These are phyloP conservation scores for Scolopax bukidnonensis DNA, from an alignment of 2,797 vertebrate genomes.

Conservation along the genomic window DNA sequence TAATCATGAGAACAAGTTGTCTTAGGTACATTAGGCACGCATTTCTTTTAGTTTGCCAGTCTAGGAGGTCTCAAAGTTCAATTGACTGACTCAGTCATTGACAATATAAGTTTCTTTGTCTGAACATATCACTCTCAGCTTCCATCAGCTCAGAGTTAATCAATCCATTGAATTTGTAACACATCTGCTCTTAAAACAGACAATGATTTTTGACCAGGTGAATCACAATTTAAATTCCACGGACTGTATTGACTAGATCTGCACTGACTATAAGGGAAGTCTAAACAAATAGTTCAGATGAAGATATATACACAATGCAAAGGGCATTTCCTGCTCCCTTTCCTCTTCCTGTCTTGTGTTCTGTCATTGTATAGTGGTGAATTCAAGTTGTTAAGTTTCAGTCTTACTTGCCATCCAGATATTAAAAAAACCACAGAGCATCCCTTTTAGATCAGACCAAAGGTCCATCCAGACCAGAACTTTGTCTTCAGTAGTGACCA, in stretches of 20 bases:
- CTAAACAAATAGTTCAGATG: neutral
- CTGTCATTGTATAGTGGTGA: neutral
- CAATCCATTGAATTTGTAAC: neutral
- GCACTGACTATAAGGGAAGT: neutral
- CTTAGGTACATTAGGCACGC: neutral
- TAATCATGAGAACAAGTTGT: neutral
- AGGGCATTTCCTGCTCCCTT: neutral
- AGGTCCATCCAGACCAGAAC: neutral
- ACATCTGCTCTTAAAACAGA: conserved; percentile 21
- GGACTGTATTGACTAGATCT: neutral
- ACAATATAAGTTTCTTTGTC: neutral
- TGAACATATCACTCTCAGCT: neutral
- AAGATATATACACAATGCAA: neutral
- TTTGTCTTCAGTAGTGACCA: neutral
- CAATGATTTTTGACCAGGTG: conserved; percentile 17
- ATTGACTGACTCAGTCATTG: conserved; percentile 28
- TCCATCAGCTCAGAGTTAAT: conserved; percentile 6
- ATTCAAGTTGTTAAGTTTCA: neutral
- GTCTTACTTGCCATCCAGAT: neutral
- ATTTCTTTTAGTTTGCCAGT: conserved; percentile 21
- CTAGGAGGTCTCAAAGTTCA: conserved; percentile 38
- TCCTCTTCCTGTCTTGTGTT: rapidly evolving
- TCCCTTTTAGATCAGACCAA: neutral
- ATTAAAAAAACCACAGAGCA: neutral
- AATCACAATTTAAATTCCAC: neutral